Percentiles rank a stretch among this genome's conserved stretches.
Conservation (phyloP, 2,113 vertebrate species). For the Sinocyclocheilus anshuiensis region DNA sequence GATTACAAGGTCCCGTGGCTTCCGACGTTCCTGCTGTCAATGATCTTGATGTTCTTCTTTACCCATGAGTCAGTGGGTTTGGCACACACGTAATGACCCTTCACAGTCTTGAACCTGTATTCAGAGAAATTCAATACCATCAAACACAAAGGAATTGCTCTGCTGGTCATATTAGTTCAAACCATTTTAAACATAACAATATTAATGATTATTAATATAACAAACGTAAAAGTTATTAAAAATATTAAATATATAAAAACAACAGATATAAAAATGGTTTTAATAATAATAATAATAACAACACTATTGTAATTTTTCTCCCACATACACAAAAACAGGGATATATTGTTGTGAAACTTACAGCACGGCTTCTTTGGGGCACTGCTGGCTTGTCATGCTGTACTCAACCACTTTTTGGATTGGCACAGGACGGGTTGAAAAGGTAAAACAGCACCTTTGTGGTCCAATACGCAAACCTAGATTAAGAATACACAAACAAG, state of each 20-base stretch:
- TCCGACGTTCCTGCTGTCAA: conserved; percentile 57
- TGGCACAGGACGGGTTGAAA: conserved; percentile 32
- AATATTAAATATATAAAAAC: neutral
- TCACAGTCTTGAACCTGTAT: conserved; percentile 64
- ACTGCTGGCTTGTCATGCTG: conserved; percentile 70
- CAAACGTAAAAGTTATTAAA: neutral
- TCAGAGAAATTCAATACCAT: neutral
- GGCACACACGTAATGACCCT: conserved; percentile 63
- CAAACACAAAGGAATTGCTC: neutral
- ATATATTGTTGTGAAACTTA: conserved; percentile 59
- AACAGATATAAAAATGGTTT: neutral
- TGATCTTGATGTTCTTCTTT: conserved; percentile 55
- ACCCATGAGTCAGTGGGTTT: conserved; percentile 65
- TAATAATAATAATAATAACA: neutral
- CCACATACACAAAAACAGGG: neutral
- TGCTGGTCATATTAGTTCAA: neutral
- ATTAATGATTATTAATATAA: neutral
- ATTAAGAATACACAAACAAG: conserved; percentile 12
- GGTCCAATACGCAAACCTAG: conserved; percentile 67
- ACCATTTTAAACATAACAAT: neutral
- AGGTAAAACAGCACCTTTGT: conserved; percentile 70
- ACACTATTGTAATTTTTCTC: too few species aligned
- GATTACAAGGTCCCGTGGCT: conserved; percentile 46
- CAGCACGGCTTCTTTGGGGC: conserved; percentile 65
- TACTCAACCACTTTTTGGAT: conserved; percentile 52